A percentile compares a stretch with the other conserved stretches of the same genome.
phyloP scores from a whole-genome alignment of 2,888 invertebrate species.

The Melanotus villosus region DNA sequence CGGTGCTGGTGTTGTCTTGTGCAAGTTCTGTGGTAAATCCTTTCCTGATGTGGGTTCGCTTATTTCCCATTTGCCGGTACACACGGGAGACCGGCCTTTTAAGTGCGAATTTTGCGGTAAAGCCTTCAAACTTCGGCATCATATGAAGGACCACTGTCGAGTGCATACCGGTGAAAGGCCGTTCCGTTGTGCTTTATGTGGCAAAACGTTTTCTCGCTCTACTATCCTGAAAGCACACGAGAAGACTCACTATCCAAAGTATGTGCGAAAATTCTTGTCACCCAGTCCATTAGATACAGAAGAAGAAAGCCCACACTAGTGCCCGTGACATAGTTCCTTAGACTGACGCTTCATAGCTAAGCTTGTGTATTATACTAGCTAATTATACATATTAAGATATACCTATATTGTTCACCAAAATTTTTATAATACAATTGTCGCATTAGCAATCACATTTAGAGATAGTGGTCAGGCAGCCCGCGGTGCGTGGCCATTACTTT shows the following conservation, averaged over 20 bases:
- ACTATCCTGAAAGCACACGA: conserved; percentile 94
- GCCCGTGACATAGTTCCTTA: conserved; percentile 56
- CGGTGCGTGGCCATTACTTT: conserved; percentile 45
- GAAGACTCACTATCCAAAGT: conserved; percentile 94
- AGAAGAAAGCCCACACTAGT: conserved; percentile 84
- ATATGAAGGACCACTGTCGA: conserved; percentile 95
- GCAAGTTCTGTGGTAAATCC: conserved; percentile 94
- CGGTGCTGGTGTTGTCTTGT: conserved; percentile 78
- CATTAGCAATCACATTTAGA: conserved; percentile 57
- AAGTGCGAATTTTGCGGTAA: conserved; percentile 96
- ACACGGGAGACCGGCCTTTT: conserved; percentile 92
- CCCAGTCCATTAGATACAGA: conserved; percentile 89
- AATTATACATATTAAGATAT: conserved; percentile 46
- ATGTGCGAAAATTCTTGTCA: conserved; percentile 90
- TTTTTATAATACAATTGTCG: conserved; percentile 52
- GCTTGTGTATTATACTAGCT: conserved; percentile 48
- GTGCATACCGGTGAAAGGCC: conserved; percentile 94
- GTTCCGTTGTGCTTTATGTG: conserved; percentile 90
- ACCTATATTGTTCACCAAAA: conserved; percentile 55
- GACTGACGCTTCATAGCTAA: conserved; percentile 52
- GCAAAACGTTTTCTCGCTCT: conserved; percentile 91
- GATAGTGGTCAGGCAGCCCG: conserved; percentile 44
- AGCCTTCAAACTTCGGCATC: conserved; percentile 92
- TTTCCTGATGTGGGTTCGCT: conserved; percentile 92
- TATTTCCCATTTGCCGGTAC: conserved; percentile 89